phyloP scores from a whole-genome alignment of 2,888 invertebrate genomes.

The Drosophila monieri region DNA sequence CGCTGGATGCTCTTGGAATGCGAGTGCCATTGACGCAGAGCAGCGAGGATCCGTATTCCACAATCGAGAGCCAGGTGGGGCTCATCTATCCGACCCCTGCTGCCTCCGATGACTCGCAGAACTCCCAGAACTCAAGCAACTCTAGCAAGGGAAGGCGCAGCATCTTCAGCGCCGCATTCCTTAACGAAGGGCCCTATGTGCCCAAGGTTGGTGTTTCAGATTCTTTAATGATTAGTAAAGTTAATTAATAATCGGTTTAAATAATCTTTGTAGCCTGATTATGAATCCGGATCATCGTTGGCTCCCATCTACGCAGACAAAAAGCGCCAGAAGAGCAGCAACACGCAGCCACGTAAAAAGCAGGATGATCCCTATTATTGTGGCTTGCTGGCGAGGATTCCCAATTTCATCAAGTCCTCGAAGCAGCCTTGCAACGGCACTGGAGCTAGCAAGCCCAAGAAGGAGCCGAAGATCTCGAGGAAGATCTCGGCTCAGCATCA shows the following conservation, averaged over 20 bases:
- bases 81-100: constrained; percentile 81
- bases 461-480: constrained; percentile 81
- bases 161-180: constrained; percentile 75
- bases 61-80: constrained; percentile 83
- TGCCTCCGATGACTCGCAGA: constrained; percentile 78
- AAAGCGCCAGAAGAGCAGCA: constrained; percentile 65
- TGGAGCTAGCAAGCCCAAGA: constrained; percentile 62
- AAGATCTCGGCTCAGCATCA: constrained; percentile 83
- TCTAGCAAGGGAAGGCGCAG: constrained; percentile 78
- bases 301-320: constrained; percentile 70
- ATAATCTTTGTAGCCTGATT: constrained; percentile 76
- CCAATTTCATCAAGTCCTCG: constrained; percentile 87
- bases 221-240: neutral
- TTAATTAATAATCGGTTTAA: neutral
- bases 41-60: constrained; percentile 83
- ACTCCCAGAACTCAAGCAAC: constrained; percentile 77
- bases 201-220: constrained; percentile 78
- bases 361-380: constrained; percentile 90
- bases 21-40: constrained; percentile 74
- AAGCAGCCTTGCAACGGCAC: constrained; percentile 56
- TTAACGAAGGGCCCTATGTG: constrained; percentile 82
- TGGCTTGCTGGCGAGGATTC: constrained; percentile 88
- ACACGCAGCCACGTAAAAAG: constrained; percentile 80
- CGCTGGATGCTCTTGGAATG: constrained; percentile 77
- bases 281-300: constrained; percentile 70